A percentile compares a stretch with the other conserved stretches of the same genome.
Conservation (phyloP, 2,113 vertebrate genomes). For the Phyllopteryx taeniolatus region DNA sequence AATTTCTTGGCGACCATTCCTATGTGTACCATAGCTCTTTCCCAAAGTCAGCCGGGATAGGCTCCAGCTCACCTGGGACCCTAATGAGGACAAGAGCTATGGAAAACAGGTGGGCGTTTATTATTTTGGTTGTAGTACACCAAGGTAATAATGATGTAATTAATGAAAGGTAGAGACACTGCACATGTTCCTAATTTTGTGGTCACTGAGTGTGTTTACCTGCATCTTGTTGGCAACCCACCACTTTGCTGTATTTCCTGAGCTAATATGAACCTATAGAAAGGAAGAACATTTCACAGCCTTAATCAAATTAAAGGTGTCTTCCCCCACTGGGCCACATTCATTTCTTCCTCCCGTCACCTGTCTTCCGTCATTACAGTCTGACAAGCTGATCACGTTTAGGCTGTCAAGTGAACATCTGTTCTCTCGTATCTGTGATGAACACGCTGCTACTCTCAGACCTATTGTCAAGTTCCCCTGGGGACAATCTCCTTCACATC, state of each 20-base stretch:
- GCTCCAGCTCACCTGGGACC: neutral
- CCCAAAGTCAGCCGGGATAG: neutral
- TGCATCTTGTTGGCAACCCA: neutral
- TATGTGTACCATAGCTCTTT: neutral
- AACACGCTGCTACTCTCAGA: neutral
- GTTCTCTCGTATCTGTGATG: neutral
- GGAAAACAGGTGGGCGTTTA: neutral
- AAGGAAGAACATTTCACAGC: neutral
- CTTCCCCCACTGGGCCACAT: neutral
- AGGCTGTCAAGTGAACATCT: neutral
- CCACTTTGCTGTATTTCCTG: neutral
- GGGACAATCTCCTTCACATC: neutral
- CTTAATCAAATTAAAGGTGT: neutral
- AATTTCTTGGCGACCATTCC: neutral
- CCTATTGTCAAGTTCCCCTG: neutral
- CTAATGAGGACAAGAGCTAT: neutral
- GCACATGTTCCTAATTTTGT: neutral
- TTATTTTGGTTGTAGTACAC: neutral
- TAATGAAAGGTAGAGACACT: neutral
- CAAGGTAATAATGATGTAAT: neutral
- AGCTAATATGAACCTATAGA: neutral
- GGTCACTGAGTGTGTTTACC: neutral
- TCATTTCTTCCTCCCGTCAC: neutral
- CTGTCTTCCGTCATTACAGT: neutral
- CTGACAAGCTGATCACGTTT: neutral